A percentile compares a stretch with the other conserved stretches of the same genome.
phyloP scores from a whole-genome alignment of 2,888 invertebrate genomes.

The Cryptocephalus primarius region DNA sequence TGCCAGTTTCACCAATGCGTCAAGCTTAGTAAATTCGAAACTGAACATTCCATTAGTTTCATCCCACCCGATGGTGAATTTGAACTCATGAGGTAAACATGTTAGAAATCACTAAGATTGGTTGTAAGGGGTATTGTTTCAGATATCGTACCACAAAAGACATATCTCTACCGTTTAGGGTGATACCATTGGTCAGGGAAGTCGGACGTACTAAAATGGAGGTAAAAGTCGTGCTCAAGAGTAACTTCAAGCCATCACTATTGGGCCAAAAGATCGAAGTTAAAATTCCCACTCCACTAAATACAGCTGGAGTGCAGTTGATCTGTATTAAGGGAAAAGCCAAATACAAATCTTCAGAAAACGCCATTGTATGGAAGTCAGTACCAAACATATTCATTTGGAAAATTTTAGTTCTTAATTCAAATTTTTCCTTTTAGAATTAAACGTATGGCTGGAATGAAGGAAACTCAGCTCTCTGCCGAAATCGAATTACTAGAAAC shows the following conservation, averaged over 20 bases:
- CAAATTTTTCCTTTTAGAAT: conserved; percentile 44
- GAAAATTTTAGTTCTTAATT: conserved; percentile 1
- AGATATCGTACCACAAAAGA: conserved; percentile 98
- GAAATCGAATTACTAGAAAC: conserved; percentile 98
- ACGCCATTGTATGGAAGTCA: conserved; percentile 94
- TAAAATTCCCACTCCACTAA: conserved; percentile 96
- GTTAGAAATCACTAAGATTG: not conserved
- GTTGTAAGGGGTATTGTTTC: conserved; percentile 2
- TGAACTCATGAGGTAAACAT: conserved; percentile 85
- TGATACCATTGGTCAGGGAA: conserved; percentile 95
- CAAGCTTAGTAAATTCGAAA: conserved; percentile 98
- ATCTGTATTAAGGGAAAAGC: conserved; percentile 99
- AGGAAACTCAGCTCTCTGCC: conserved; percentile 97
- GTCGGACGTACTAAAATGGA: conserved; percentile 99
- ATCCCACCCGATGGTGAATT: conserved; percentile 99
- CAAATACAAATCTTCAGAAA: conserved; percentile 99
- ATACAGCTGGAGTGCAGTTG: conserved; percentile 96
- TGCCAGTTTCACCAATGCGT: conserved; percentile 99
- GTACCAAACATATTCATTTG: conserved; percentile 27
- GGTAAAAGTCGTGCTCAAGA: conserved; percentile 97
- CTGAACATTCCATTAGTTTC: conserved; percentile 99
- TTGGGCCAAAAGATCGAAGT: conserved; percentile 99
- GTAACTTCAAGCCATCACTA: conserved; percentile 96
- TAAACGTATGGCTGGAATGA: conserved; percentile 95
- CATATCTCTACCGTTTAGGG: conserved; percentile 97